Evolutionary conservation across 2,797 vertebrate genomes (phyloP).

Genomic region (Sebastes flavidus): DNA sequence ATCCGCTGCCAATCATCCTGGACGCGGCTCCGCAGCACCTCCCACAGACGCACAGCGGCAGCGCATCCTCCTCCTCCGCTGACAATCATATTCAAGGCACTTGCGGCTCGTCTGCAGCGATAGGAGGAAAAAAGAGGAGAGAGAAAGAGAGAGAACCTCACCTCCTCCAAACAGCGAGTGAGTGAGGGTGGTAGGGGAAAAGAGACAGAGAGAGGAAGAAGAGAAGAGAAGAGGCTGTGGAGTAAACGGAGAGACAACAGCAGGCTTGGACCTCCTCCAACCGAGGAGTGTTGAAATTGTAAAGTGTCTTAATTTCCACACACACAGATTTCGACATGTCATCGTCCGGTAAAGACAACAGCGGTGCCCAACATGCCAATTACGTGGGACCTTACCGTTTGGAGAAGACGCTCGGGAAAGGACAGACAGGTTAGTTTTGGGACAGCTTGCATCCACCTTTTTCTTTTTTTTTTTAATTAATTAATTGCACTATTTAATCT

Average conservation of each 20-base stretch:
- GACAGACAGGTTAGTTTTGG: conserved; percentile 97
- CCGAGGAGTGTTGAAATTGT: conserved; percentile 71
- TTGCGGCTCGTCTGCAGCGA: conserved; percentile 78
- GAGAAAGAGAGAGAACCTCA: conserved; percentile 54
- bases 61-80: conserved; percentile 59
- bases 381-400: conserved; percentile 99
- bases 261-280: conserved; percentile 60
- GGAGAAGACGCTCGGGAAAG: conserved; percentile 99
- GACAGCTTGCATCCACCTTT: conserved; percentile 48
- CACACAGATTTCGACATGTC: conserved; percentile 86
- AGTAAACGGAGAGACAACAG: conserved; percentile 61
- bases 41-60: conserved; percentile 77
- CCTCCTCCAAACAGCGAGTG: conserved; percentile 71
- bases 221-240: conserved; percentile 60
- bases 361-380: conserved; percentile 96
- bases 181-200: conserved; percentile 57
- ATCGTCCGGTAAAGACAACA: conserved; percentile 98
- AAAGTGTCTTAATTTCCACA: conserved; percentile 68
- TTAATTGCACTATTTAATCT: conserved; percentile 56
- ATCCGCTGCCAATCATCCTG: conserved; percentile 62
- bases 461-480: not conserved
- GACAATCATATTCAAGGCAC: conserved; percentile 79
- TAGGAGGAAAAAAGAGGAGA: conserved; percentile 59
- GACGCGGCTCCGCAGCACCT: conserved; percentile 67
- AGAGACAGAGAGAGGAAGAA: conserved; percentile 22